Evolutionary conservation across 2,113 vertebrate species (phyloP).

Genomic region (Megatriorchis doriae): DNA sequence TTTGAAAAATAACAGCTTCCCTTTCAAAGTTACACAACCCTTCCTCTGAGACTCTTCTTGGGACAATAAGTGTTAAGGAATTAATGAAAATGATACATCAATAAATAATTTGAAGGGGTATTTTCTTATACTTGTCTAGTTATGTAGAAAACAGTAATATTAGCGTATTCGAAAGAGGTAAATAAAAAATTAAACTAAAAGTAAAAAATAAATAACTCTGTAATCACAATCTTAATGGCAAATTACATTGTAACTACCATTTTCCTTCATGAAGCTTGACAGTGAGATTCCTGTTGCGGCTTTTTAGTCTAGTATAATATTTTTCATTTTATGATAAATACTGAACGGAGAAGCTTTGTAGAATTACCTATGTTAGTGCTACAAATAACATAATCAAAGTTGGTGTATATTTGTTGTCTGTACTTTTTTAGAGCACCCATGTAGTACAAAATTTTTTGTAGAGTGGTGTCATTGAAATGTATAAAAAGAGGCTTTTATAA

Average conservation of each 20-base stretch:
- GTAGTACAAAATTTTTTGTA: neutral
- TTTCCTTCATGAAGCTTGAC: neutral
- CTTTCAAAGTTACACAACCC: neutral
- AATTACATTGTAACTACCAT: rapidly evolving
- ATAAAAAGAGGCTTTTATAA: neutral
- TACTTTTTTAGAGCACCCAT: neutral
- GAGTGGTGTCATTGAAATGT: neutral
- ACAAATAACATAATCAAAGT: neutral
- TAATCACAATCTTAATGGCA: neutral
- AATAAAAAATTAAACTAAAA: neutral
- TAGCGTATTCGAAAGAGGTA: neutral
- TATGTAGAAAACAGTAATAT: neutral
- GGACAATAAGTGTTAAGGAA: neutral
- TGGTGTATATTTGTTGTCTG: neutral
- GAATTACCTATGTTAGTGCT: neutral
- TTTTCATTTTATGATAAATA: neutral
- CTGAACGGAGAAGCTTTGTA: neutral
- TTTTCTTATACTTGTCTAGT: neutral
- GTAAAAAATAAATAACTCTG: neutral
- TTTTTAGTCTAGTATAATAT: neutral
- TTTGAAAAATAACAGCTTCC: neutral
- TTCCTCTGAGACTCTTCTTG: neutral
- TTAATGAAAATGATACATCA: neutral
- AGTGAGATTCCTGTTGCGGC: neutral
- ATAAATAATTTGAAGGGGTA: neutral